Base-by-base conservation (phyloP, 2,113 vertebrate genomes). In the Poeciliopsis occidentalis region DNA sequence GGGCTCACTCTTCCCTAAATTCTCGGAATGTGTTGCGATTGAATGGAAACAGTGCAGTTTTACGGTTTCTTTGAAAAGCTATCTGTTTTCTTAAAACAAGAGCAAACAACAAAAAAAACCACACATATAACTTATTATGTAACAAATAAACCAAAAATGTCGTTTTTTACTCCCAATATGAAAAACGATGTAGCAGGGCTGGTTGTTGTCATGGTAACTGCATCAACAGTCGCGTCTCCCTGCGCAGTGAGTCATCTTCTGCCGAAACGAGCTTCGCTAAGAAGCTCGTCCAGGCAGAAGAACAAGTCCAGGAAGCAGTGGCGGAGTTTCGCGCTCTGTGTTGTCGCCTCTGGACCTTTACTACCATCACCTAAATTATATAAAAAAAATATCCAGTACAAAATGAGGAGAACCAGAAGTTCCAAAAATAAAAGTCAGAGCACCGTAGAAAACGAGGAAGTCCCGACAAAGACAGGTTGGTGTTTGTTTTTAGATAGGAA, bases 381-480 rank as follows among this genome's bases (percentile, higher is more conserved):
- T n/a, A 37, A 29, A 29, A 27, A 34, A 37, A 34, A 32, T 57
- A 22, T 12, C 0, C 4, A 61, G 69, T 41, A 27, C 26, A 71
- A 30, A 4, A 94, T 94, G 94, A 93, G 91, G 39, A 83, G 91
- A 63, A 79, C 81, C n/a, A 93, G 92, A 71, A 63, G 83, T 60
- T 79, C 80, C 2, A 80, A 72, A 34, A 88, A 8, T 41, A 89
- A 83, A 73, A 76, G 30, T 51, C 79, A 84, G 69, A 61, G 0
- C 13, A 62, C 71, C 0, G 22, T 65, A 60, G 76, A 83, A 67
- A 87, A 31, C 2, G 85, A 41, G 61, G 84, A 78, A 2, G 39
- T 37, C 26, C 65, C 10, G 74, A 37, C 85, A 0, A 77, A 87
- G 60, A 90, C 88, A 87, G 92, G 93, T 94, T 37, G 32, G 85